These are phyloP conservation scores for Aurelia aurita DNA, from an alignment of 30 jellyfish, hydroid and myxozoan genomes.

Conservation along the genomic window DNA sequence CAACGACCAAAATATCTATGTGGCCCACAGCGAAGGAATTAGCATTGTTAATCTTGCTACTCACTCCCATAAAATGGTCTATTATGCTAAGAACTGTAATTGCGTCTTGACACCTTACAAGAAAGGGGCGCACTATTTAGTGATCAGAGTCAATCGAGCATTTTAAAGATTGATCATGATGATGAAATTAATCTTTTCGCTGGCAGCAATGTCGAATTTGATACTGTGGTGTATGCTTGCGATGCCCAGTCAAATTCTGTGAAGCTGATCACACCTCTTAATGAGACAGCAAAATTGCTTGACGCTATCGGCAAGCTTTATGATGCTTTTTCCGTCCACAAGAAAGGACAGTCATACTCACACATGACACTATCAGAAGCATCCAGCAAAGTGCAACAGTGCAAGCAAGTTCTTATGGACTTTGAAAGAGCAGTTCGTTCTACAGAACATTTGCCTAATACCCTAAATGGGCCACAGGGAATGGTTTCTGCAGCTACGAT, in stretches of 20 bases:
- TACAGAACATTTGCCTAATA: constrained; percentile 35
- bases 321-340: constrained; percentile 22
- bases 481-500: constrained; percentile 24
- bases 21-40: constrained; percentile 21
- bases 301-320: constrained; percentile 54
- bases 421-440: constrained; percentile 41
- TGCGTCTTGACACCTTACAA: constrained; percentile 6
- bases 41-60: constrained; percentile 34
- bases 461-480: constrained; percentile 57
- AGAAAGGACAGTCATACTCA: constrained; percentile 47
- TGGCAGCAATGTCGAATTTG: too few species aligned
- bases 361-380: constrained; percentile 49
- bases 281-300: constrained; percentile 41
- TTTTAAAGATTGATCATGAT: constrained; percentile 38
- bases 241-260: constrained; percentile 51
- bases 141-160: constrained; percentile 61
- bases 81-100: too few species aligned
- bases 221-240: constrained; percentile 16
- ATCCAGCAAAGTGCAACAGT: constrained; percentile 38
- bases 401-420: constrained; percentile 54
- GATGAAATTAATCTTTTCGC: too few species aligned
- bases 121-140: constrained; percentile 53
- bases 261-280: constrained; percentile 54
- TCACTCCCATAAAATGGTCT: too few species aligned
- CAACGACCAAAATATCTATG: constrained; percentile 4